Base-by-base conservation (phyloP, 2,888 invertebrate species). In the Agrochola lychnidis region DNA sequence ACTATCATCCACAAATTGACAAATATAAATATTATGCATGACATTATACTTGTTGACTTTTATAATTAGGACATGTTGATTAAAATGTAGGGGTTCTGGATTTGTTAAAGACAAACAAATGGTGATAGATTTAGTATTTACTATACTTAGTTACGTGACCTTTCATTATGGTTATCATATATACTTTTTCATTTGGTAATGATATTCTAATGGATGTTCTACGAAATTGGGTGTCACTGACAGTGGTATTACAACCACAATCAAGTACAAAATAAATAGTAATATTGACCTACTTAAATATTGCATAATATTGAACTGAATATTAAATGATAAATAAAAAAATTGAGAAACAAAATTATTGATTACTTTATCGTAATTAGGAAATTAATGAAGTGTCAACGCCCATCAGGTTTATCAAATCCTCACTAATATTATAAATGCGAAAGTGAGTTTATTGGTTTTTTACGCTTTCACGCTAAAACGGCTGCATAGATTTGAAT, bases 11-110 rank as follows among this genome's bases (percentile, higher is more conserved):
- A 64, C 19, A 16, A 70, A 45, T 78, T 57, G 22, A 36, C 45
- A 59, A 79, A 75, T 9, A 59, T 36, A 19, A 79, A 76, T 81
- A 81, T 40, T 75, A 48, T 56, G 57, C 63, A 53, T 64, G 7
- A 22, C 12, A 45, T 22, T 7, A 12, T 9, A 22, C 59, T 59
- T 72, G 12, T 51, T 67, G 30, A 45, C 19, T 30, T n/a, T 51
- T 25, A 48, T 45, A 61, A 53, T 72, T n/a, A 2, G n/a, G 25
- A 16, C 1, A 14, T 53, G 14, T 40, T 73, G 25, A 61, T 72
- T 25, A 7, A 10, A 9, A 45, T 0, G 51, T 9, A n/a, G 19
- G n/a, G 40, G 78, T 57, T 66, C 78, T 30, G 12, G 3, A 3
- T 16, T 62, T 67, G 12, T 61, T 59, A 1, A 9, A 40, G 5